phyloP scores from a whole-genome alignment of 2,888 invertebrate genomes.

The Tiphia femorata region DNA sequence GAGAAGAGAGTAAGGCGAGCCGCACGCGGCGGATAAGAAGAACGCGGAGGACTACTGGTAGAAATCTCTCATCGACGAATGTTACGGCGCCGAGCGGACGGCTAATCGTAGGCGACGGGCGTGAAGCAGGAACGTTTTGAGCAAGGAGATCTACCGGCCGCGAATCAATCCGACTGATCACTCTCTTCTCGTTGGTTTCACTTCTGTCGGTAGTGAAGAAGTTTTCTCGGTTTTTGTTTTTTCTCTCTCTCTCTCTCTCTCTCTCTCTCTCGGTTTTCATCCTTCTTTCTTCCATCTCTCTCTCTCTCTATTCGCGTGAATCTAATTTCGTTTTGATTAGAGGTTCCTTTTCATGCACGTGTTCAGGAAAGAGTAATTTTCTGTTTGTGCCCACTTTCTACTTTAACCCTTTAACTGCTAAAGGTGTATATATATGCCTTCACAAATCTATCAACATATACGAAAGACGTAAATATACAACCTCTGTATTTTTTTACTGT shows the following conservation, averaged over 20 bases:
- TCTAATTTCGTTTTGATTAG: no score
- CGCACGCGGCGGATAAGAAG: slow-evolving; percentile 39
- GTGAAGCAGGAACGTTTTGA: slow-evolving; percentile 26
- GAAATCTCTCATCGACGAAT: slow-evolving; percentile 53
- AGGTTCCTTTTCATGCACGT: no score
- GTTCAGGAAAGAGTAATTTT: no score
- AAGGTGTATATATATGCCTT: no score
- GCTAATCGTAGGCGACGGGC: slow-evolving; percentile 43
- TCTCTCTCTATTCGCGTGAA: no score
- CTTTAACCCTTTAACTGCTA: no score
- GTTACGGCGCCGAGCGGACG: slow-evolving; percentile 49
- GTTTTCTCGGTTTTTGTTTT: background rate
- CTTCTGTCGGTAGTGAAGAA: background rate
- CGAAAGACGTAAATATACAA: no score
- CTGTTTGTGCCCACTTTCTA: no score
- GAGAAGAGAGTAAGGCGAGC: slow-evolving; percentile 2
- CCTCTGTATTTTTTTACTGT: no score
- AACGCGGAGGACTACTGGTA: slow-evolving; percentile 45
- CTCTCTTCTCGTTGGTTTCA: background rate
- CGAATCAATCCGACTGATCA: no score
- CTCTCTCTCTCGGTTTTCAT: background rate
- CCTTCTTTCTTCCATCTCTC: background rate
- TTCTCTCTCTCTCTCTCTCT: background rate
- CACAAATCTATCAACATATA: no score
- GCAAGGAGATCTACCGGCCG: slow-evolving; percentile 32